Percentiles rank a stretch among this genome's conserved stretches.
These are phyloP conservation scores for Chamaetylas fuelleborni DNA, from an alignment of 2,113 vertebrate species.

Conservation along the genomic window DNA sequence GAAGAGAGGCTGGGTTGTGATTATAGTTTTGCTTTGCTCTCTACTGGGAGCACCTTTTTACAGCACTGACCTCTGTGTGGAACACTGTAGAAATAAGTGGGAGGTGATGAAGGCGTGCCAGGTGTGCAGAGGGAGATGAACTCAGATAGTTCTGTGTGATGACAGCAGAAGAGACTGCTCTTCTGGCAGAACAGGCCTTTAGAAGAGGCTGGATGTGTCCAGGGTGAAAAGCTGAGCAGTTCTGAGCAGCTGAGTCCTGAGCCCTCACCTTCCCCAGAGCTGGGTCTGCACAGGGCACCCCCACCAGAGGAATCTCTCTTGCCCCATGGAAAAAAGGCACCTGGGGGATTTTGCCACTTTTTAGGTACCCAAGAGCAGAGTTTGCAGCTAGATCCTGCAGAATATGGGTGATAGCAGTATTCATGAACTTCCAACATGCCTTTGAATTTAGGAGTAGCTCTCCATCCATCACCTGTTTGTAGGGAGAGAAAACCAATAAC, in stretches of 20 bases:
- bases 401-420: no score
- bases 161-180: not conserved
- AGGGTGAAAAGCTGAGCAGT: not conserved
- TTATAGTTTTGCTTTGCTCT: no score
- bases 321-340: fast-evolving
- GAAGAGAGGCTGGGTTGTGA: no score
- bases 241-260: not conserved
- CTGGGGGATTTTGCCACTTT: not conserved
- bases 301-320: not conserved
- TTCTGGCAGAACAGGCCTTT: not conserved
- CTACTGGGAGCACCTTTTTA: no score
- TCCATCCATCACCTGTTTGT: not conserved
- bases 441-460: not conserved
- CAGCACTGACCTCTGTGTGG: not conserved
- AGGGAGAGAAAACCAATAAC: not conserved
- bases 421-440: not conserved
- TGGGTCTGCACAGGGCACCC: not conserved
- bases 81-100: not conserved
- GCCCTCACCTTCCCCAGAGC: not conserved
- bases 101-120: not conserved
- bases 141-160: not conserved
- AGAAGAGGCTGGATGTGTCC: not conserved
- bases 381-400: not conserved
- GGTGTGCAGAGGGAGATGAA: constrained; percentile 37
- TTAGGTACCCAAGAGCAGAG: not conserved